Base-by-base conservation (phyloP, 2,888 invertebrate species). In the Drosophila imparisetae region DNA sequence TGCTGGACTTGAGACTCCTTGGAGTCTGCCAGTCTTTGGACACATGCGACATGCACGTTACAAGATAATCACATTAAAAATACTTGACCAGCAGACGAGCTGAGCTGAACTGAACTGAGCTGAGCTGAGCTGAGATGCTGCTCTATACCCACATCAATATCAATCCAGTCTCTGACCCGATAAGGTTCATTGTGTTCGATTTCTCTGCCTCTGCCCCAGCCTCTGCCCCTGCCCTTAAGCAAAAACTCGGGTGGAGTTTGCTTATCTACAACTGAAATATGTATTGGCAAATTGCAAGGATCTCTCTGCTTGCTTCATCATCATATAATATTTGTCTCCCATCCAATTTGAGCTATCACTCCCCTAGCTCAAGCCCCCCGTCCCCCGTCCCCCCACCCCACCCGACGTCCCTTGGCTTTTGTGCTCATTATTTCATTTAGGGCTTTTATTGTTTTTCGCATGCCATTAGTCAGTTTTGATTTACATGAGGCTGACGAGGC, bases 31-130 rank as follows among this genome's bases (percentile, higher is more conserved):
- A 61, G 52, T 62, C 54, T 55, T 68, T 72, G 80, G 90, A 88
- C 81, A 89, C 82, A 91, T 91, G 90, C 89, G 91, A 92, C 91
- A 91, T 85, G 91, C 91, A 83, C 78, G 86, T 83, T 86, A 91
- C 91, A 91, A 87, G 91, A 91, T 92, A 91, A 91, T 92, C 92
- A 92, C 91, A 91, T 91, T 91, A 92, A 89, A 90, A 90, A 90
- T 74, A 80, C 83, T 73, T 74, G 72, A 65, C 66, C 74, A 59
- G 63, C 62, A 61, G 27, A 15, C n/a, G 45, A 66, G 57, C 32
- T 49, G 34, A 32, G 49, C 15, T n/a, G 50, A 15, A 21, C 32
- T 21, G 36, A 36, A 36, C 67, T 21, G 24, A 48, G 29, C 53
- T 58, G 66, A 60, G 40, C 24, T 24, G 24, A 38, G 34, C 53